Conservation (phyloP, 2,797 vertebrate species). For the Monodelphis domestica region DNA sequence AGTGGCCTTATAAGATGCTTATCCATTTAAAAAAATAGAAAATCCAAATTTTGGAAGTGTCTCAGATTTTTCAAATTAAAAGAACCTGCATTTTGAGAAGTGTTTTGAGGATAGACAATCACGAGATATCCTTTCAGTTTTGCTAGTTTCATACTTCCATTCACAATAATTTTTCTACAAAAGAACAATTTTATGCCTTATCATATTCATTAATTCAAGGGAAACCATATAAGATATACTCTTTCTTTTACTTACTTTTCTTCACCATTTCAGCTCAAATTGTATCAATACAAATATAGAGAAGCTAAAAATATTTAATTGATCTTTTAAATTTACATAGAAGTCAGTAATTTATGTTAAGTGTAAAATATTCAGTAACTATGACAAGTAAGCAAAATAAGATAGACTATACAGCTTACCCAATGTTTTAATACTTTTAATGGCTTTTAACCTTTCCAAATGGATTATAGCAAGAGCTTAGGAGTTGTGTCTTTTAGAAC, state of each 20-base stretch:
- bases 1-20: neutral
- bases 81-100: neutral
- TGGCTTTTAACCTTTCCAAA: neutral
- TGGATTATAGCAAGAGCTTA: neutral
- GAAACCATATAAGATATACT: neutral
- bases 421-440: neutral
- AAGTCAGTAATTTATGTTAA: neutral
- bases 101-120: neutral
- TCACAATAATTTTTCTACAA: neutral
- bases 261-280: neutral
- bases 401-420: neutral
- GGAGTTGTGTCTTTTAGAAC: neutral
- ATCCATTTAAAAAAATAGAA: no score
- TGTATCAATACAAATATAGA: neutral
- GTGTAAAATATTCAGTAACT: neutral
- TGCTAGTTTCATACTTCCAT: neutral
- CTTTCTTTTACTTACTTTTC: neutral
- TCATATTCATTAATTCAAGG: neutral
- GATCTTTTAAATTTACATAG: neutral
- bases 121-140: neutral
- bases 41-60: neutral
- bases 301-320: neutral
- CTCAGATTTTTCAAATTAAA: neutral
- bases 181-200: neutral
- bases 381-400: neutral